A percentile compares a stretch with the other conserved stretches of the same genome.
Evolutionary conservation across 2,113 vertebrate species (phyloP).

Genomic region (Dromaius novaehollandiae): DNA sequence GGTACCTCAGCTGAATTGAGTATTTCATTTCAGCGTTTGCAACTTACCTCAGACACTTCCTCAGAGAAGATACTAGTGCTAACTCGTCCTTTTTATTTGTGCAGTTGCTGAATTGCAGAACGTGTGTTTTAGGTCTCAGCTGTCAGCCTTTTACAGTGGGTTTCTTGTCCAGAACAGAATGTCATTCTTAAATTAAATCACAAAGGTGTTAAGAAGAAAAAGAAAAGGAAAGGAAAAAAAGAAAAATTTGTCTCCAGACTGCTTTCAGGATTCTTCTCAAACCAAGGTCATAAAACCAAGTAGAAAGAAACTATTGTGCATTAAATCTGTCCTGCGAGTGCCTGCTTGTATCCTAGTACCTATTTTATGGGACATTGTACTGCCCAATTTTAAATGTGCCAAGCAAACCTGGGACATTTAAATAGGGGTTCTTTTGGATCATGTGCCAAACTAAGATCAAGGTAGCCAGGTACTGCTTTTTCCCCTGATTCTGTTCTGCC

Average conservation of each 20-base stretch:
- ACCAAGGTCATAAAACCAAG: not conserved
- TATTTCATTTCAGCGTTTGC: constrained; percentile 23
- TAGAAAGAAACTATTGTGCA: not conserved
- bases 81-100: constrained; percentile 19
- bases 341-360: not conserved
- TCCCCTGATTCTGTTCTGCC: not conserved
- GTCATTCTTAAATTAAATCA: constrained; percentile 20
- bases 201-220: not conserved
- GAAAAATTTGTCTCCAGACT: not conserved
- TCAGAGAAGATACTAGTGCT: constrained; percentile 25
- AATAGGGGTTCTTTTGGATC: not conserved
- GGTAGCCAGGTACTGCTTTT: not conserved
- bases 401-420: not conserved
- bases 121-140: not conserved
- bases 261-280: constrained; percentile 19
- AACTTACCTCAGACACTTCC: constrained; percentile 18
- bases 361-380: not conserved
- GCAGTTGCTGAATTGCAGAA: not conserved
- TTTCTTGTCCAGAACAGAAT: constrained; percentile 12
- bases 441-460: not conserved
- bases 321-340: not conserved
- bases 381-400: not conserved
- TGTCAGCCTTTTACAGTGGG: not conserved
- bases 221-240: not conserved
- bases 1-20: not conserved